Conservation (phyloP, 2,797 vertebrate species). For the Ataeniobius toweri region DNA sequence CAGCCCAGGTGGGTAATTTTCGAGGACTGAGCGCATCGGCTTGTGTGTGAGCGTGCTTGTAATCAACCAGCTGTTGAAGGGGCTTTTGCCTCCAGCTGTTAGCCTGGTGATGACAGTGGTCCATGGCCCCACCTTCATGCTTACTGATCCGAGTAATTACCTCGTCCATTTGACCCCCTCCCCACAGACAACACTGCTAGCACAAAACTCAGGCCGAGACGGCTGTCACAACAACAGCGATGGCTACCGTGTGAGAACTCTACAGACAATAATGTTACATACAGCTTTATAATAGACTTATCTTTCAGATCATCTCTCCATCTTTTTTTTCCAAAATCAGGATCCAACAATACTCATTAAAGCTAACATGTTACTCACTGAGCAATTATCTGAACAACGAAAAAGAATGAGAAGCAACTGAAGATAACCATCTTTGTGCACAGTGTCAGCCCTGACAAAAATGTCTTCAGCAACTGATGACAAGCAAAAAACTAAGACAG, state of each 20-base stretch:
- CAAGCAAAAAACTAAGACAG: slow-evolving; percentile 38
- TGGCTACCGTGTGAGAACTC: slow-evolving; percentile 26
- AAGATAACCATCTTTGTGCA: slow-evolving; percentile 31
- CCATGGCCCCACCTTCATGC: slow-evolving; percentile 75
- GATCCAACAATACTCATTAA: slow-evolving; percentile 4
- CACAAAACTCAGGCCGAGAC: slow-evolving; percentile 41
- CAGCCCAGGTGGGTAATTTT: slow-evolving; percentile 51
- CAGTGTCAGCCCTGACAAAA: slow-evolving; percentile 73
- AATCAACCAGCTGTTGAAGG: slow-evolving; percentile 80
- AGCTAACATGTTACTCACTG: slow-evolving; percentile 25
- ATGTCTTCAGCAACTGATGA: slow-evolving; percentile 63
- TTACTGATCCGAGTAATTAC: slow-evolving; percentile 81
- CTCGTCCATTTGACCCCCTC: slow-evolving; percentile 68
- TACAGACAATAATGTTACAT: slow-evolving; percentile 1
- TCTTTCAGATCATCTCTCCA: slow-evolving; percentile 5
- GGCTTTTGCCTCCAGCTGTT: slow-evolving; percentile 74
- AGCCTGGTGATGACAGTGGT: slow-evolving; percentile 74
- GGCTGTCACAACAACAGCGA: slow-evolving; percentile 51
- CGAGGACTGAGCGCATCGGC: slow-evolving; percentile 28
- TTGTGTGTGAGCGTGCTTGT: slow-evolving; percentile 47
- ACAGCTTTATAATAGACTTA: slow-evolving; percentile 29
- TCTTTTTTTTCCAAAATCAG: slow-evolving; percentile 6
- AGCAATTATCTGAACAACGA: slow-evolving; percentile 24
- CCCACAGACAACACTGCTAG: slow-evolving; percentile 44
- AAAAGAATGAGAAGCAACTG: slow-evolving; percentile 23